Evolutionary conservation across 2,797 vertebrate genomes (phyloP).

Genomic region (Ataeniobius toweri): DNA sequence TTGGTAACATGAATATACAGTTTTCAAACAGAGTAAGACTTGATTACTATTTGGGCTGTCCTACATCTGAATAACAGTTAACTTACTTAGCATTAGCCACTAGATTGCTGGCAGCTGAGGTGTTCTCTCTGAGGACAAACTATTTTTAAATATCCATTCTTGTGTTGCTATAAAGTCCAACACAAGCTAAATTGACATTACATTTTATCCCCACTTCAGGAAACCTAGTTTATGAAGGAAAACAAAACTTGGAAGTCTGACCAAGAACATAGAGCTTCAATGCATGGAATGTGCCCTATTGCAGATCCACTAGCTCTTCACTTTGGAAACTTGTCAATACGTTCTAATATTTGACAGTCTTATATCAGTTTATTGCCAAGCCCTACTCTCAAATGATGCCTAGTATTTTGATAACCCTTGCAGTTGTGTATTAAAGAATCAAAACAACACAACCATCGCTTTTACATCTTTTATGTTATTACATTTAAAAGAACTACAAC

Average conservation of each 20-base stretch:
- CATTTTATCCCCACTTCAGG: background rate
- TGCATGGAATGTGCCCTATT: background rate
- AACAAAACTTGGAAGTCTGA: background rate
- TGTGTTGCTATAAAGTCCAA: background rate
- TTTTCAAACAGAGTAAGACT: too few relatives aligned
- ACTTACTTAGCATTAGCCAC: background rate
- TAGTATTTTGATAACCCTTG: background rate
- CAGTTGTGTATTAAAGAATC: background rate
- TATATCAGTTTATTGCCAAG: background rate
- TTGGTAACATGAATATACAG: background rate
- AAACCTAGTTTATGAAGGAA: background rate
- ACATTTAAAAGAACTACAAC: too few relatives aligned
- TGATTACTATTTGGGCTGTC: too few relatives aligned
- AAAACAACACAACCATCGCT: background rate
- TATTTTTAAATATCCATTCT: too few relatives aligned
- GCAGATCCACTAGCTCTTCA: background rate
- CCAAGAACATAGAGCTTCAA: background rate
- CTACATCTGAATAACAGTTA: background rate
- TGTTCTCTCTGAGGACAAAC: background rate
- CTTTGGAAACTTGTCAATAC: background rate
- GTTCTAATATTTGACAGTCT: background rate
- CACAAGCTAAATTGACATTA: background rate
- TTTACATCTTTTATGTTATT: background rate
- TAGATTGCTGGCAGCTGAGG: background rate
- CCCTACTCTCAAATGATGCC: background rate